These are phyloP conservation scores for Florisuga fusca DNA, from an alignment of 2,797 vertebrate genomes.

Conservation along the genomic window DNA sequence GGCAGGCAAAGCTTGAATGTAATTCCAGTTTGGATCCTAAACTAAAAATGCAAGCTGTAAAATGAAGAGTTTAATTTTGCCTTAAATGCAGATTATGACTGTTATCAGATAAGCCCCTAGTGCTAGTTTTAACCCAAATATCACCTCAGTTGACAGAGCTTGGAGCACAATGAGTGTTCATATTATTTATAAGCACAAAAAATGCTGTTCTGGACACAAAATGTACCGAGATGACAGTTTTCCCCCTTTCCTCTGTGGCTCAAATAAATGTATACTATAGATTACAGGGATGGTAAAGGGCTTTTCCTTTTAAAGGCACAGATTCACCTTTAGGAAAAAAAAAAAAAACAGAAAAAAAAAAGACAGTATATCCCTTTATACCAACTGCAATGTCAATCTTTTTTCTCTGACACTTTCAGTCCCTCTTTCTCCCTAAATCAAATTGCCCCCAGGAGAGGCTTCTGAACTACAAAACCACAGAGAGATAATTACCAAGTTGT, in stretches of 20 bases:
- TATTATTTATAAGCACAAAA: constrained; percentile 7
- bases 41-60: constrained; percentile 44
- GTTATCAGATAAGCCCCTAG: neutral
- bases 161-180: neutral
- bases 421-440: neutral
- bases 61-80: neutral
- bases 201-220: constrained; percentile 11
- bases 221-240: neutral
- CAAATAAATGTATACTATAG: constrained; percentile 11
- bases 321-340: neutral
- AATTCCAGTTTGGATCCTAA: constrained; percentile 16
- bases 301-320: constrained; percentile 12
- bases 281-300: constrained; percentile 1
- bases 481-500: neutral
- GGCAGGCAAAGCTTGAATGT: constrained; percentile 12
- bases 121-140: neutral
- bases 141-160: neutral
- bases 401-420: neutral
- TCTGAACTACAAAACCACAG: neutral
- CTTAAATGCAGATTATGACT: neutral
- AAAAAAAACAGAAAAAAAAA: neutral
- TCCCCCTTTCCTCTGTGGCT: neutral
- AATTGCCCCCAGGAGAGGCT: neutral
- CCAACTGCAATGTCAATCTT: neutral
- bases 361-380: neutral